Evolutionary conservation across 2,797 vertebrate genomes (phyloP).

Genomic region (Phrynocephalus forsythii): DNA sequence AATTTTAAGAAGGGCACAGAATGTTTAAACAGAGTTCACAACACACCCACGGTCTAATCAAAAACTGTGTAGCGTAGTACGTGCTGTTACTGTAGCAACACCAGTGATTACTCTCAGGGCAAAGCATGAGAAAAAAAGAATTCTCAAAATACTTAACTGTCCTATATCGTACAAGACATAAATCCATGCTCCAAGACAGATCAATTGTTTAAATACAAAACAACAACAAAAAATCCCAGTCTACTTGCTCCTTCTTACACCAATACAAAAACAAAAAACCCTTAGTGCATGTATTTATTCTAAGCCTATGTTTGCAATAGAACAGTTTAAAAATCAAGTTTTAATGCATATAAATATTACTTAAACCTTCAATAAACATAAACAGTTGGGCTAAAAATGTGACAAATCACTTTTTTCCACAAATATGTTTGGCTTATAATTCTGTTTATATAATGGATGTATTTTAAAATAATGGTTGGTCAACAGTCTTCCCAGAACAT

Average conservation of each 20-base stretch:
- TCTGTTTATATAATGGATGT: background rate
- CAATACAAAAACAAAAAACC: too few species aligned
- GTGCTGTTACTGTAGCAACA: slow-evolving; percentile 37
- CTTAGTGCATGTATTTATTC: background rate
- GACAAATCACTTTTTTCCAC: too few species aligned
- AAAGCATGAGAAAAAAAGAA: background rate
- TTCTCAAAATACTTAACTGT: slow-evolving; percentile 20
- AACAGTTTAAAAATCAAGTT: too few species aligned
- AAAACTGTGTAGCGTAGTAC: slow-evolving; percentile 11
- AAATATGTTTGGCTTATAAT: background rate
- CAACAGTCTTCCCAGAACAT: background rate
- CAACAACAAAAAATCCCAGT: background rate
- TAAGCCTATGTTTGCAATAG: background rate
- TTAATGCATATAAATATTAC: background rate
- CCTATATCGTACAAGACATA: background rate
- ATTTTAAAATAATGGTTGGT: background rate
- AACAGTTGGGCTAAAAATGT: background rate
- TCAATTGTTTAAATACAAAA: background rate
- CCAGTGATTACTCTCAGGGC: slow-evolving; percentile 14
- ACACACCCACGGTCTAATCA: slow-evolving; percentile 6
- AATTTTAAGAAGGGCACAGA: slow-evolving; percentile 2
- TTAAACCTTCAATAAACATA: background rate
- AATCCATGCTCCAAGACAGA: background rate
- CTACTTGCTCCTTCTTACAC: background rate
- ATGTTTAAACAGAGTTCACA: slow-evolving; percentile 5